phyloP scores from a whole-genome alignment of 2,797 vertebrate species.

The Salmo trutta region DNA sequence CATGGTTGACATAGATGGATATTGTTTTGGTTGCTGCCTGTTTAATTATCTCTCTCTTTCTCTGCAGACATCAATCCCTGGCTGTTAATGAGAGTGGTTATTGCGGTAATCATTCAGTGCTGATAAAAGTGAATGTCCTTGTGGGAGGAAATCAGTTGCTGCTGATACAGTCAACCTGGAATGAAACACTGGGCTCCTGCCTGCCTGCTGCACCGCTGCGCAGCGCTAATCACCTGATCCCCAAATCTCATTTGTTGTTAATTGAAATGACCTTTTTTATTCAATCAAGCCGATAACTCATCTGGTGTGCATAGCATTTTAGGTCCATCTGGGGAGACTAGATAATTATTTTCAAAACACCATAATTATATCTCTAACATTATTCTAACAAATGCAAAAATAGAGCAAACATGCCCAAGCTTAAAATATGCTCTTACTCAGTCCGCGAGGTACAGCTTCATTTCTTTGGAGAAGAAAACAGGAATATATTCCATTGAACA shows the following conservation, averaged over 20 bases:
- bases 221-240: constrained; percentile 23
- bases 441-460: neutral
- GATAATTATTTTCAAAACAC: constrained; percentile 42
- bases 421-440: neutral
- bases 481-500: neutral
- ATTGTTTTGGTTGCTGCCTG: constrained; percentile 8
- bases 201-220: neutral
- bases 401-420: neutral
- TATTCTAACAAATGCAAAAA: constrained; percentile 28
- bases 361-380: constrained; percentile 32
- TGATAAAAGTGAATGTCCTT: constrained; percentile 37
- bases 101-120: constrained; percentile 41
- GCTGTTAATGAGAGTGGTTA: constrained; percentile 42
- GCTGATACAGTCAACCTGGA: constrained; percentile 43
- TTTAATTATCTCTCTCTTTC: constrained; percentile 8
- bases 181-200: constrained; percentile 25
- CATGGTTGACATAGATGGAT: constrained; percentile 8
- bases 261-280: constrained; percentile 46
- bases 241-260: constrained; percentile 47
- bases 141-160: constrained; percentile 31
- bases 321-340: constrained; percentile 9
- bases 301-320: constrained; percentile 23
- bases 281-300: constrained; percentile 31
- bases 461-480: neutral
- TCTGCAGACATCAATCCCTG: constrained; percentile 11